Percentiles rank a stretch among this genome's conserved stretches.
These are phyloP conservation scores for Brachirus orientalis DNA, from an alignment of 2,113 vertebrate genomes.

Conservation along the genomic window DNA sequence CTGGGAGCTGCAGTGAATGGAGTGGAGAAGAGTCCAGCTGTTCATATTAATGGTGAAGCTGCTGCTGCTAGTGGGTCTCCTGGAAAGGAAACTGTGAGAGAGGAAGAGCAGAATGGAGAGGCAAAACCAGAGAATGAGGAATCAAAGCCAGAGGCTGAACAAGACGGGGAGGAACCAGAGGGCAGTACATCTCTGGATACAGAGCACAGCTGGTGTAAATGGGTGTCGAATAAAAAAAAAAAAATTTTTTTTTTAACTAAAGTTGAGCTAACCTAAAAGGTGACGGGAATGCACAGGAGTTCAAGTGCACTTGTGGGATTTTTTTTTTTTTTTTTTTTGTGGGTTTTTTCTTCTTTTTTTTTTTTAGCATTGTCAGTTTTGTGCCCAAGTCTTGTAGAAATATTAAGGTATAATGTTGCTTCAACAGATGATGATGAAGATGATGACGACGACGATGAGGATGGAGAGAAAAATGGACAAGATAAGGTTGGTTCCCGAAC, in stretches of 20 bases:
- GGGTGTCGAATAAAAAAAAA: conserved; percentile 28
- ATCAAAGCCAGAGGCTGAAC: conserved; percentile 23
- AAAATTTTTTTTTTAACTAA: too few species aligned
- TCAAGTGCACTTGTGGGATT: too few species aligned
- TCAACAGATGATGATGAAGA: conserved; percentile 38
- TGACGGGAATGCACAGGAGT: conserved; percentile 2
- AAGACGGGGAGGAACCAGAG: conserved; percentile 34
- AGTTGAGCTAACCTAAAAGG: neutral
- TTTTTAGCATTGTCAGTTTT: too few species aligned
- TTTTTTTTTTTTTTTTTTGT: too few species aligned
- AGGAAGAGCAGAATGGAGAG: conserved; percentile 45
- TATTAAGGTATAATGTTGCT: neutral
- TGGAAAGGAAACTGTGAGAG: conserved; percentile 15
- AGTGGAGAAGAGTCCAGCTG: conserved; percentile 1
- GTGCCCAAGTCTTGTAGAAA: neutral
- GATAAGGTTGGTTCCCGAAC: conserved; percentile 43
- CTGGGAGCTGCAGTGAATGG: conserved; percentile 1
- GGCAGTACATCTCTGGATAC: conserved; percentile 49
- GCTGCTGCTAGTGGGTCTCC: neutral
- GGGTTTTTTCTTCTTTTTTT: too few species aligned
- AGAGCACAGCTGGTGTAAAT: conserved; percentile 26
- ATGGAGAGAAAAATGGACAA: conserved; percentile 83
- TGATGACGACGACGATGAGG: conserved; percentile 81
- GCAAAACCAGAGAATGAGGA: conserved; percentile 7
- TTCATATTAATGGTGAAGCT: neutral